Evolutionary conservation across 2,113 vertebrate genomes (phyloP), one percentile per base, ranked within the genome.

Genomic region (Argyrosomus japonicus): DNA sequence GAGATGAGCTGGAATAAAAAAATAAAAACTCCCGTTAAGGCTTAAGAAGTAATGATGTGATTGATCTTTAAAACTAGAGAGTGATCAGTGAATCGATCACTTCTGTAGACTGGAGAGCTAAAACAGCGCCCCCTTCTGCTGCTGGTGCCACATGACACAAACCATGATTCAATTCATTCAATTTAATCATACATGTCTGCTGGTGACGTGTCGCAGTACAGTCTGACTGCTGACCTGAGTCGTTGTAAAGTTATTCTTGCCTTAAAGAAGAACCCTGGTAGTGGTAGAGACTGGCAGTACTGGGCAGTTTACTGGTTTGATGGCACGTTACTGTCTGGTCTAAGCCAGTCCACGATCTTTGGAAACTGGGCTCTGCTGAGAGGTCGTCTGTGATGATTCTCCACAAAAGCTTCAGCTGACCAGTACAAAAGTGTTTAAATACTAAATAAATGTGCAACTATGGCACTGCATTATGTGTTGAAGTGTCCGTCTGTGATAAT

Each of bases 1-100:
- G 89, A 91, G 87, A 76, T 88, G 43, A 83, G 32, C 27, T 29
- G 51, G 53, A 79, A 78, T n/a, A 1, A 23, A 47, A 68, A 47
- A 13, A 14, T 1, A 7, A 47, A 11, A 48, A 51, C 36, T 82
- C 61, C 78, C 25, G 23, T 0, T 15, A 57, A 81, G 71, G 68
- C 5, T 27, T 27, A 23, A 60, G n/a, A 58, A 53, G 17, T 6
- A 72, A 65, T 29, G 32, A n/a, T 67, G 47, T 23, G 60, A 48
- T 9, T 25, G 40, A 69, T 45, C 12, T 40, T 53, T 12, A 13
- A 54, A 64, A 65, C 0, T 4, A 62, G 12, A 23, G 19, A 25
- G 27, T 68, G 61, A 60, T 45, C 43, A 60, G 15, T 58, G 6
- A 40, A 43, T n/a, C 13, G 2, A 60, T 25, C 29, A 19, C 5